Base-by-base conservation (phyloP, 2,888 invertebrate genomes). In the Thumatha senex region DNA sequence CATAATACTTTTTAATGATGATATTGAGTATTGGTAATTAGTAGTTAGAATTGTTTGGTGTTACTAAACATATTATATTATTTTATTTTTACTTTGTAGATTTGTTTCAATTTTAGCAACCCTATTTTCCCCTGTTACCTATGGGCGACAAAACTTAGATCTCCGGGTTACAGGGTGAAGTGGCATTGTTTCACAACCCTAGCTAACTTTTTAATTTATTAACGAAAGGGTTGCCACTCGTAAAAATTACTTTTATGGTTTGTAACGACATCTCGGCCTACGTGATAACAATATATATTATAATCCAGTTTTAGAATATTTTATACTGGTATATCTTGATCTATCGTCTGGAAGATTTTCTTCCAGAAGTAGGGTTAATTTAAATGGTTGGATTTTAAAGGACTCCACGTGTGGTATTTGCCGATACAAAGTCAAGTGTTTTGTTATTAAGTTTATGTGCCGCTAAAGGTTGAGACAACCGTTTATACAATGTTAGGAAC, bases 241-340 rank as follows among this genome's bases (percentile, higher is more conserved):
- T 91, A 90, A 91, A 90, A 91, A 90, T 89, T 89, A 90, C 89
- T 87, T 91, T 90, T 90, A 89, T 90, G 89, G 89, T 91, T 83
- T 80, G 85, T 89, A 89, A 90, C 88, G 90, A 89, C 90, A 80
- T 85, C 84, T 89, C 85, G 73, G 89, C 90, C 89, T 90, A 88
- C 89, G 85, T 89, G 89, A 86, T 87, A 89, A 90, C 88, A 86
- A 89, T 89, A 82, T 83, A 77, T 69, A 78, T 71, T 81, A 87
- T 89, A 89, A 86, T 82, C 89, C 82, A 84, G 76, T 74, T 78
- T 78, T 75, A 76, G 69, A 72, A 70, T 60, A 63, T 51, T 58
- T 49, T 40, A 35, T 36, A 43, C 81, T 74, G 76, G 51, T 60
- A 9, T 76, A 66, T 40, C 2, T 56, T 67, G 83, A 70, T 10